A percentile compares a stretch with the other conserved stretches of the same genome.
These are phyloP conservation scores for Nerophis lumbriciformis DNA, from an alignment of 2,113 vertebrate species.

Conservation along the genomic window DNA sequence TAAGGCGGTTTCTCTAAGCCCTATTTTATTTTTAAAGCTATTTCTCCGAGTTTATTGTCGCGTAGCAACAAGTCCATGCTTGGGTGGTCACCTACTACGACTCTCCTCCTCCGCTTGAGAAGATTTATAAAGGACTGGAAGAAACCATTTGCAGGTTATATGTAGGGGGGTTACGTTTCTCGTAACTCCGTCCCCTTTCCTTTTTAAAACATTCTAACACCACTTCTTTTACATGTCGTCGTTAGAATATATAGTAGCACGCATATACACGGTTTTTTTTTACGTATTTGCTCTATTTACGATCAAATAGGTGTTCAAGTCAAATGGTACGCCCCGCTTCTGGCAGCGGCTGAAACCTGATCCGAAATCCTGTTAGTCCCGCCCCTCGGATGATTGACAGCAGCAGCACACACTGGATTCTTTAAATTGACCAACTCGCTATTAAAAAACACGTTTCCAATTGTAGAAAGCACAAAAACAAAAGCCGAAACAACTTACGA, in stretches of 20 bases:
- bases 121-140: too few species aligned
- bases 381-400: conserved; percentile 16
- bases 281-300: neutral
- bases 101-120: too few species aligned
- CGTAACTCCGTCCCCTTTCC: neutral
- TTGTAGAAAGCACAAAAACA: too few species aligned
- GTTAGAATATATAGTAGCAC: neutral
- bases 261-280: fast-evolving
- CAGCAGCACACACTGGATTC: neutral
- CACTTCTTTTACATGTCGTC: neutral
- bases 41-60: neutral
- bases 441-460: too few species aligned
- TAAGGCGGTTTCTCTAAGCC: too few species aligned
- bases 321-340: conserved; percentile 37
- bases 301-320: neutral
- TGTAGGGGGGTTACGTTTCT: too few species aligned
- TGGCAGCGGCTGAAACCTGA: conserved; percentile 50
- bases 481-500: too few species aligned
- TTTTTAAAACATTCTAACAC: neutral
- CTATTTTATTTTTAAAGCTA: neutral
- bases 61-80: neutral
- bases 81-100: too few species aligned
- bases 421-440: too few species aligned
- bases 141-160: too few species aligned
- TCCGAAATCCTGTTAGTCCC: conserved; percentile 13